Percentiles rank a stretch among this genome's conserved stretches.
These are phyloP conservation scores for Coluber constrictor DNA, from an alignment of 2,797 vertebrate species.

Conservation along the genomic window DNA sequence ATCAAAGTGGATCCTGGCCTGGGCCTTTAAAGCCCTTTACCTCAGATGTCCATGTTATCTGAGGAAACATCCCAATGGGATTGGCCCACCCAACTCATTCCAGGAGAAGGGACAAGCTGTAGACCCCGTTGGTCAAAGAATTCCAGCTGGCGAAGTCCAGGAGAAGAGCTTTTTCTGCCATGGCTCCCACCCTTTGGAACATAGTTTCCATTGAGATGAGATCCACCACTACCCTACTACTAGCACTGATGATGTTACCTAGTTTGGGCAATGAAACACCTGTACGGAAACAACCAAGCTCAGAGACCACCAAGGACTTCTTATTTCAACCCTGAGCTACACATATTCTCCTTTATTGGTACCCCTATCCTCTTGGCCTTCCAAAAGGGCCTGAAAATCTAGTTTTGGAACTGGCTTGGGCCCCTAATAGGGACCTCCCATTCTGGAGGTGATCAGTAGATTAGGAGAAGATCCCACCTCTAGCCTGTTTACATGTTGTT, in stretches of 20 bases:
- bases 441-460: not conserved
- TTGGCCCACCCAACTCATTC: not conserved
- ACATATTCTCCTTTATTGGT: not conserved
- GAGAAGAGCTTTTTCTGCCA: not conserved
- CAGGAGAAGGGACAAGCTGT: not conserved
- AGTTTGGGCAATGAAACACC: not conserved
- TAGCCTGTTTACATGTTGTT: no score
- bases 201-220: not conserved
- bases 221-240: not conserved
- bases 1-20: no score
- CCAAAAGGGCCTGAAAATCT: not conserved
- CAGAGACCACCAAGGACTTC: not conserved
- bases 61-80: no score
- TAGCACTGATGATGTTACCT: not conserved
- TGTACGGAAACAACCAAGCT: not conserved
- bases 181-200: not conserved
- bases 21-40: no score
- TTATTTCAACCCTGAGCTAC: not conserved
- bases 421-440: not conserved
- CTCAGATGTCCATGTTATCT: no score
- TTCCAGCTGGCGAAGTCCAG: not conserved
- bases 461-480: not conserved
- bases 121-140: not conserved
- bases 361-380: not conserved
- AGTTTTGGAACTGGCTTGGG: not conserved